Base-by-base conservation (phyloP, 37 sponge, comb jelly and placozoan genomes). In the Haliclona indistincta region DNA sequence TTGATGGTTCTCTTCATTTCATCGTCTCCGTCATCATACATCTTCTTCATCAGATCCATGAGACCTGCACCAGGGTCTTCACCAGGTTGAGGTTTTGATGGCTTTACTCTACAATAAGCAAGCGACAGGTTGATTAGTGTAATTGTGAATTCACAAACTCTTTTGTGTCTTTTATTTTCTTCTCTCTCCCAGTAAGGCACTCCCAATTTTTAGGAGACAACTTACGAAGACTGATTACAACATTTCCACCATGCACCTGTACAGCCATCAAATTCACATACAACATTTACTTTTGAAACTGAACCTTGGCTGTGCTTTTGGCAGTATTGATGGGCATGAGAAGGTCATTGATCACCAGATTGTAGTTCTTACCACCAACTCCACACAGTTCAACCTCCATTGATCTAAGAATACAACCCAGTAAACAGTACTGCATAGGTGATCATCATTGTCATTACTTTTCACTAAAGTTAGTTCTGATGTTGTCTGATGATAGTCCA, bases 1-100 rank as follows among this genome's bases (percentile, higher is more conserved):
- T 88, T 77, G 52, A 98, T 93, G 35, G 86, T 98, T 64, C 96
- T 73, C 79, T 98, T 98, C 99, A 98, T 95, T 6, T 98, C 96
- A 72, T 98, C 99, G 63, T 98, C 99, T n/a, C 98, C 98, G 8
- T 89, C 93, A 32, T 94, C 79, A 45, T 97, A 97, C 93, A 97
- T 89, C 61, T 97, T 77, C 53, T 92, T 73, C 98, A 97, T 91
- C 54, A 97, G 43, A 15, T 82, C 75, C 98, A 97, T 97, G 30
- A 97, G 68, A 43, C 95, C 75, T 4, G 55, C 80, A 35, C 80
- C 68, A 22, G 99, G 99, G 43, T 97, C 98, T 15, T 75, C 88
- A 75, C 84, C 82, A 36, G 75, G 44, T 66, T 89, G 73, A 66
- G 69, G 23, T 63, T 93, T 93, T 3, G 88, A 80, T 0, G 84